phyloP scores from a whole-genome alignment of 2,797 vertebrate species.

The Galago senegalensis region DNA sequence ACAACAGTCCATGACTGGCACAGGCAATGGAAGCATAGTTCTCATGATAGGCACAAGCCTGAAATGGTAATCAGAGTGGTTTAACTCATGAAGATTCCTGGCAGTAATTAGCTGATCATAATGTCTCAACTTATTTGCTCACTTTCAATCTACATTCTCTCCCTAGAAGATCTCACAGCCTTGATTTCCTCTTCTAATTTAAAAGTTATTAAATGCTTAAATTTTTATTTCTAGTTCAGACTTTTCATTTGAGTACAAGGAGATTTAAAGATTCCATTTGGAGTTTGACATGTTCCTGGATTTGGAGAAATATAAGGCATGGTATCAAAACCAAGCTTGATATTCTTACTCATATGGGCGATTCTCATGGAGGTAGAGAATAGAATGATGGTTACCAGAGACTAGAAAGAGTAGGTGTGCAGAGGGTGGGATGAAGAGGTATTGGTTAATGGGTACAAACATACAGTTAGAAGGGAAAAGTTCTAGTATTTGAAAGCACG shows the following conservation, averaged over 20 bases:
- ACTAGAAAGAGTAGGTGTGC: neutral
- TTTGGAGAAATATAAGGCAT: neutral
- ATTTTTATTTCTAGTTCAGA: conserved; percentile 19
- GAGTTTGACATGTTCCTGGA: neutral
- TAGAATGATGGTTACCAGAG: neutral
- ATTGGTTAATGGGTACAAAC: neutral
- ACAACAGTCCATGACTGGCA: neutral
- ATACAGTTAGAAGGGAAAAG: neutral
- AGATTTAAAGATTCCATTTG: conserved; percentile 15
- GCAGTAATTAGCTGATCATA: neutral
- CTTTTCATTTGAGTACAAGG: neutral
- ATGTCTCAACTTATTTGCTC: neutral
- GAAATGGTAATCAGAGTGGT: neutral
- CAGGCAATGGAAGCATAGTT: neutral
- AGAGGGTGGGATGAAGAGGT: neutral
- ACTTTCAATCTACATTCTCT: neutral
- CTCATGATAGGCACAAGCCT: neutral
- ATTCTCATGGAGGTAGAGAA: neutral
- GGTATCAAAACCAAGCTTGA: neutral
- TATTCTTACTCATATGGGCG: neutral
- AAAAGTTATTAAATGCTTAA: neutral
- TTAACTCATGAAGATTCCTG: neutral
- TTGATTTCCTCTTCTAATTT: conserved; percentile 14
- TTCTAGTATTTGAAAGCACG: neutral
- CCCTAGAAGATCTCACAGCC: conserved; percentile 2